phyloP scores from a whole-genome alignment of 2,888 invertebrate genomes.

The Nephrotoma appendiculata region DNA sequence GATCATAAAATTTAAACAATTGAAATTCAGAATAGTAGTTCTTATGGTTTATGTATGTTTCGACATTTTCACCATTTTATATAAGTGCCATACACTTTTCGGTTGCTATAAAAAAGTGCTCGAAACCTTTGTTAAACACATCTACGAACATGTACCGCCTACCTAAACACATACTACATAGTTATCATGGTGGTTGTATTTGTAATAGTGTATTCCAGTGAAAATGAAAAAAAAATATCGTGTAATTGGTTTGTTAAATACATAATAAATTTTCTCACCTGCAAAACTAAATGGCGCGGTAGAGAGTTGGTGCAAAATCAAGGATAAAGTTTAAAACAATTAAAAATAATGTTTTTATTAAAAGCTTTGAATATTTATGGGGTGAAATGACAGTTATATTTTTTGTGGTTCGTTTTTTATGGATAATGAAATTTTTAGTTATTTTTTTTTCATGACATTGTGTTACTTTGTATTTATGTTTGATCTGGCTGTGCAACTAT shows the following conservation, averaged over 20 bases:
- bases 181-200: background rate
- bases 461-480: too few relatives aligned
- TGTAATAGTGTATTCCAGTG: background rate
- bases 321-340: background rate
- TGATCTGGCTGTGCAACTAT: too few relatives aligned
- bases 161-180: background rate
- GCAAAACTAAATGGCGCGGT: background rate
- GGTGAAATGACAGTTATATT: background rate
- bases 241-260: background rate
- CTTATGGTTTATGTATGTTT: background rate
- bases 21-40: background rate
- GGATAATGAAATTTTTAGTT: too few relatives aligned
- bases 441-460: too few relatives aligned
- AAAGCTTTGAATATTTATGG: background rate
- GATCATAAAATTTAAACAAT: background rate
- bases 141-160: background rate
- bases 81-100: background rate
- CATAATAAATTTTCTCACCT: background rate
- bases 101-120: background rate
- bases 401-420: too few relatives aligned
- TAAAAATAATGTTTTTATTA: background rate
- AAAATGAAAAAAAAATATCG: background rate
- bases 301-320: background rate
- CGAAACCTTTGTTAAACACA: background rate
- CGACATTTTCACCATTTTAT: background rate